Evolutionary conservation across 2,888 invertebrate species (phyloP), one percentile per base, ranked within the genome.

Genomic region (Cephonodes hylas): DNA sequence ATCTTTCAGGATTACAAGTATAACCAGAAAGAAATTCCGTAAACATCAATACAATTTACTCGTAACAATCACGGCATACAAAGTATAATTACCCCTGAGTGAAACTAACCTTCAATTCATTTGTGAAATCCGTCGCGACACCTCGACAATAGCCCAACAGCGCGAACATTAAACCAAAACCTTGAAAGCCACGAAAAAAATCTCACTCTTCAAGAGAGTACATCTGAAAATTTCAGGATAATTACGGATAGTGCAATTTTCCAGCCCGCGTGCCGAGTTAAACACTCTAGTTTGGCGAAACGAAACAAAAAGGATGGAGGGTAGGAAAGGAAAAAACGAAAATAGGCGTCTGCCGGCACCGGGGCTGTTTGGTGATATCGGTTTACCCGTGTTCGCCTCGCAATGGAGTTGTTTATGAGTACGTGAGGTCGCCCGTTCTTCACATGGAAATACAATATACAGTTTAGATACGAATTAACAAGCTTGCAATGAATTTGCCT

Each of bases 191-290:
- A 23, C 25, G 27, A 62, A 59, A 57, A n/a, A 58, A 44, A 38
- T 25, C 22, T 18, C 61, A 56, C 38, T 53, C 60, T 64, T 59
- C 22, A 46, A 59, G 63, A 59, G 60, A 63, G 63, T 60, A 22
- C 22, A 59, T 60, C 64, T 66, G 68, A 66, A 77, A 75, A 69
- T 76, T 78, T 74, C 76, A 71, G 74, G 65, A 77, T 83, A 88
- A 86, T 86, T 83, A 81, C 79, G 71, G 81, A 82, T 85, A 85
- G 83, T 82, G 83, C 77, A 84, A 85, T 87, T 86, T 81, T 73
- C 77, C 79, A 71, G 78, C 67, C 72, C 69, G 74, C 66, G 67
- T 67, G 66, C 66, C 58, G 75, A 74, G 66, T 77, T 83, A 83
- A 85, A 77, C 75, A 80, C 74, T 74, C 71, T 73, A 75, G 72